These are phyloP conservation scores for Spea hammondii DNA, from an alignment of 2,797 vertebrate species.

Conservation along the genomic window DNA sequence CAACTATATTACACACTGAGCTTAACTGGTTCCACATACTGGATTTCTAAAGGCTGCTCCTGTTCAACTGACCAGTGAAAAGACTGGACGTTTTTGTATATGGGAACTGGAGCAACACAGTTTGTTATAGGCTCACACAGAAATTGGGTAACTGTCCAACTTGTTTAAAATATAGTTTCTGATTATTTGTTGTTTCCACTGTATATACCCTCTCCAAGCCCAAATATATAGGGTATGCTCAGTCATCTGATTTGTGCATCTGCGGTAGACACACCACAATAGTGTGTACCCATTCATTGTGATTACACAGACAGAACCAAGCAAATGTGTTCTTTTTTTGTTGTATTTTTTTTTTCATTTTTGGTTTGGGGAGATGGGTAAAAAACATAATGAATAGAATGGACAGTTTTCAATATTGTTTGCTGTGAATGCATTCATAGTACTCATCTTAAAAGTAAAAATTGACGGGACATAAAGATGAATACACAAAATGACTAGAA, in stretches of 20 bases:
- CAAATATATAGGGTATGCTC: conserved; percentile 57
- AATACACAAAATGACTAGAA: conserved; percentile 75
- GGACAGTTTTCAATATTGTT: conserved; percentile 60
- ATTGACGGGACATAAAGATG: conserved; percentile 75
- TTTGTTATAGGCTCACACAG: conserved; percentile 62
- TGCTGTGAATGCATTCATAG: conserved; percentile 70
- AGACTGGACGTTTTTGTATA: conserved; percentile 63
- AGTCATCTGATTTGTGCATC: conserved; percentile 60
- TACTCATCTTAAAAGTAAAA: conserved; percentile 74
- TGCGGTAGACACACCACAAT: conserved; percentile 58
- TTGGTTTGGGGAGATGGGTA: conserved; percentile 56
- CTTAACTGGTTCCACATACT: conserved; percentile 60
- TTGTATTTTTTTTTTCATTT: conserved; percentile 54
- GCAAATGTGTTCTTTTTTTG: conserved; percentile 53
- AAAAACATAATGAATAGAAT: conserved; percentile 55
- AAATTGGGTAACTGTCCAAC: conserved; percentile 61
- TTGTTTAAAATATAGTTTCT: conserved; percentile 53
- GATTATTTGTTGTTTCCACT: conserved; percentile 55
- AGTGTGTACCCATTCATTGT: conserved; percentile 61
- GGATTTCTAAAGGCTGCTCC: conserved; percentile 57
- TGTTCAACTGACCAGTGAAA: conserved; percentile 67
- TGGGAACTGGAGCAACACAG: conserved; percentile 62
- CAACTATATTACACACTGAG: conserved; percentile 60
- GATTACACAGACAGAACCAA: conserved; percentile 70
- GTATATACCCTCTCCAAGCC: conserved; percentile 55